These are phyloP conservation scores for Zeus faber DNA, from an alignment of 2,113 vertebrate genomes.

Conservation along the genomic window DNA sequence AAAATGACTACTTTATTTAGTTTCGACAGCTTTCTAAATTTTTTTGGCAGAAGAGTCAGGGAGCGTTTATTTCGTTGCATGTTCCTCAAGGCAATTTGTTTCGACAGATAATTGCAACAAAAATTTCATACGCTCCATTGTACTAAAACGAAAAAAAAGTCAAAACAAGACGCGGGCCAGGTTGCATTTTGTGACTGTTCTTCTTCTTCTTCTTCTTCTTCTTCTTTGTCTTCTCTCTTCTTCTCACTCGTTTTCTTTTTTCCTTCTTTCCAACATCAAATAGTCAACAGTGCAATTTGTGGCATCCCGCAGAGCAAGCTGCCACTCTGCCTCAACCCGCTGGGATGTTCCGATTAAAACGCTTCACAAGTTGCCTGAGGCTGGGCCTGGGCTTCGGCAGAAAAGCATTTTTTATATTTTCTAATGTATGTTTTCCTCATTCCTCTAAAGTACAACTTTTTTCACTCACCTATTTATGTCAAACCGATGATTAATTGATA, in stretches of 20 bases:
- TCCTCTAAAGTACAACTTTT: no score
- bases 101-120: slow-evolving; percentile 60
- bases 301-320: slow-evolving; percentile 55
- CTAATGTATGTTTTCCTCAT: no score
- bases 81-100: slow-evolving; percentile 49
- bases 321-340: slow-evolving; percentile 55
- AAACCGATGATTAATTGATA: no score
- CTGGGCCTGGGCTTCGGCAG: no score
- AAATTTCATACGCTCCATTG: slow-evolving; percentile 61
- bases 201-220: no score
- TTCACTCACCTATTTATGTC: no score
- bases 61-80: no score
- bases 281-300: slow-evolving; percentile 60
- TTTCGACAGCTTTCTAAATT: no score
- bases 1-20: no score
- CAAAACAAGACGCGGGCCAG: slow-evolving; percentile 63
- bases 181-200: slow-evolving; percentile 50
- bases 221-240: slow-evolving; percentile 64
- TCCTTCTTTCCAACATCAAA: slow-evolving; percentile 61
- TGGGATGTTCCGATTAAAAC: slow-evolving; percentile 54
- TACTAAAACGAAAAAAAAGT: slow-evolving; percentile 61
- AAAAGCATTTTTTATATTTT: no score
- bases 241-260: no score
- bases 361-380: slow-evolving; percentile 57
- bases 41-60: no score